A percentile compares a stretch with the other conserved stretches of the same genome.
Conservation (phyloP, 2,113 vertebrate genomes). For the Lamprotornis superbus region DNA sequence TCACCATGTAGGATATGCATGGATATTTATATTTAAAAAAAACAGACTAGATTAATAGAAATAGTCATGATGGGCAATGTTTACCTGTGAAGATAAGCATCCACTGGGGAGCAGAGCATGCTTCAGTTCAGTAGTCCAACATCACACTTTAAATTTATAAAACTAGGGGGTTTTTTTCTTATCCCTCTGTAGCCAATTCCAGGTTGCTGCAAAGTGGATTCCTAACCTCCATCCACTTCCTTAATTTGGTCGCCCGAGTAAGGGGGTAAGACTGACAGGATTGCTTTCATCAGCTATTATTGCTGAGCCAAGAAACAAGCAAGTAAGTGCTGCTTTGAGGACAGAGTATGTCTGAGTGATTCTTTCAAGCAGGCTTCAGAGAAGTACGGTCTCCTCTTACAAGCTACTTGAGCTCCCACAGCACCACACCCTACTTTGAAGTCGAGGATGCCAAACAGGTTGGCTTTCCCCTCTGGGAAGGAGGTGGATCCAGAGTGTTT, state of each 20-base stretch:
- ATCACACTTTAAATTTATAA: neutral
- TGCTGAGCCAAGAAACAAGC: neutral
- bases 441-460: conserved; percentile 12
- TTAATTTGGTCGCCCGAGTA: rapidly evolving
- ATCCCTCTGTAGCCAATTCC: neutral
- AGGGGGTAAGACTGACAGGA: neutral
- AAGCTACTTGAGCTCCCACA: neutral
- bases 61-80: neutral
- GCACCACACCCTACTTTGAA: conserved; percentile 4
- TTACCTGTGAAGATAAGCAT: neutral
- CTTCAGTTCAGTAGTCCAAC: neutral
- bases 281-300: neutral
- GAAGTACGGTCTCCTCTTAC: neutral
- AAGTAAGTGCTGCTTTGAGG: neutral
- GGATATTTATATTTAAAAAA: neutral
- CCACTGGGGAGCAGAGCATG: neutral
- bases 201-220: neutral
- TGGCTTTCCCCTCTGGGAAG: neutral
- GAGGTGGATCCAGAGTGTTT: neutral
- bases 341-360: neutral
- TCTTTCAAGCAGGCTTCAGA: neutral
- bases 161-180: neutral
- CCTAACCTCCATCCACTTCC: neutral
- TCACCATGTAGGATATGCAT: neutral
- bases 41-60: neutral